Evolutionary conservation across 2,888 invertebrate species (phyloP).

Genomic region (Platypus cylindrus): DNA sequence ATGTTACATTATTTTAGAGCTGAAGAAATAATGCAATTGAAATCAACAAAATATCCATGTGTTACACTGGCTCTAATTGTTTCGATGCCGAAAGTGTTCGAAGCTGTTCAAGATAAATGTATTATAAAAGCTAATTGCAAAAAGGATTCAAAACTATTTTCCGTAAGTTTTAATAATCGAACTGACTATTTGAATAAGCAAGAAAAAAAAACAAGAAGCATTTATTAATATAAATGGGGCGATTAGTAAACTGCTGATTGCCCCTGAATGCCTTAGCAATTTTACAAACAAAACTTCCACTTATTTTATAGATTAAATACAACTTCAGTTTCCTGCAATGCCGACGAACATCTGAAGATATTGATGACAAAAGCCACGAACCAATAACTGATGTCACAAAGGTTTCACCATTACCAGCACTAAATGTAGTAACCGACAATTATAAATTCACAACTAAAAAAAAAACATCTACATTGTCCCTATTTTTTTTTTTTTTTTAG

Average conservation of each 20-base stretch:
- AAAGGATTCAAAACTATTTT: conserved; percentile 72
- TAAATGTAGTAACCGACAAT: no score
- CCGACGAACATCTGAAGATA: conserved; percentile 46
- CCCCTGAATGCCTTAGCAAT: no score
- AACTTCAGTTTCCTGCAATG: conserved; percentile 58
- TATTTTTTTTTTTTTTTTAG: conserved; percentile 36
- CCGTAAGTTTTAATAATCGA: conserved; percentile 49
- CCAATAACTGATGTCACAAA: conserved; percentile 35
- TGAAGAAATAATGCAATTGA: conserved; percentile 59
- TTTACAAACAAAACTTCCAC: no score
- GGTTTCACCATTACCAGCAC: conserved; percentile 56
- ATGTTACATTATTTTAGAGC: conserved; percentile 39
- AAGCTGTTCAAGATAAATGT: conserved; percentile 69
- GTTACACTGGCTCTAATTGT: conserved; percentile 68
- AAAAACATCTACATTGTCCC: no score
- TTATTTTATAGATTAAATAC: conserved; percentile 54
- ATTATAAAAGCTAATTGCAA: conserved; percentile 75
- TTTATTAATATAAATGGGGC: no score
- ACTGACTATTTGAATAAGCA: no score
- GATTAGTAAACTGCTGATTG: no score
- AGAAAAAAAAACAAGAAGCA: no score
- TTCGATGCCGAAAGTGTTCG: conserved; percentile 69
- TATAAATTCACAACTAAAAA: no score
- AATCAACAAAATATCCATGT: conserved; percentile 66
- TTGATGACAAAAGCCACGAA: conserved; percentile 51